Percentiles rank a stretch among this genome's conserved stretches.
phyloP scores from a whole-genome alignment of 2,113 vertebrate genomes.

The Hiodon tergisus region DNA sequence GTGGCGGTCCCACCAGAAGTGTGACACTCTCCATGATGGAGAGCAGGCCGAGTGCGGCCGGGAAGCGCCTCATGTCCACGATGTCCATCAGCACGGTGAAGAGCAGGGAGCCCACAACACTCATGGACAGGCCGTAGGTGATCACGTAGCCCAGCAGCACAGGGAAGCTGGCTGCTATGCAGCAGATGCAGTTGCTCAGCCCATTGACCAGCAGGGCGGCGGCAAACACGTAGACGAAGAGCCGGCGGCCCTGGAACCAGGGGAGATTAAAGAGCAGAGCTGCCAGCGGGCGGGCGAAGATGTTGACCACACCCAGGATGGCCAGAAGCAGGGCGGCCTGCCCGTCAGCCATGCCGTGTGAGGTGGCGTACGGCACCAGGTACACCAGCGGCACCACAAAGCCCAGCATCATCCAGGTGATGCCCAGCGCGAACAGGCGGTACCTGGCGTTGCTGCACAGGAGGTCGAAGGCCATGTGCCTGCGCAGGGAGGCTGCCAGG shows the following conservation, averaged over 20 bases:
- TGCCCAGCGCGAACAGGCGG: constrained; percentile 63
- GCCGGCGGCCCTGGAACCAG: constrained; percentile 46
- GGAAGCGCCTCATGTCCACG: constrained; percentile 78
- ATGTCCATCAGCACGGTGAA: constrained; percentile 82
- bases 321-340: constrained; percentile 71
- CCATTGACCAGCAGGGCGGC: constrained; percentile 59
- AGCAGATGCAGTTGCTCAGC: constrained; percentile 72
- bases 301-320: constrained; percentile 70
- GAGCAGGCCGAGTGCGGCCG: constrained; percentile 75
- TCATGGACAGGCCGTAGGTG: constrained; percentile 70
- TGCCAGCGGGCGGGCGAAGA: constrained; percentile 62
- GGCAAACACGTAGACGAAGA: constrained; percentile 62
- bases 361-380: constrained; percentile 70
- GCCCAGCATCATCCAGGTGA: constrained; percentile 73
- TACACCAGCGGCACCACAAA: constrained; percentile 68
- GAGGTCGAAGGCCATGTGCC: constrained; percentile 73
- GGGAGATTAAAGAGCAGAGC: constrained; percentile 61
- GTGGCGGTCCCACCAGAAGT: constrained; percentile 64
- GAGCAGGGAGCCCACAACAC: constrained; percentile 60
- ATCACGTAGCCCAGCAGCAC: constrained; percentile 65
- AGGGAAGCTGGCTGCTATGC: constrained; percentile 48
- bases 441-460: constrained; percentile 65
- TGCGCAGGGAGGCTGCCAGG: constrained; percentile 39
- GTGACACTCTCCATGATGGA: constrained; percentile 66
- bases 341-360: constrained; percentile 55